These are phyloP conservation scores for Leuciscus idus DNA, from an alignment of 2,113 vertebrate species.

Conservation along the genomic window DNA sequence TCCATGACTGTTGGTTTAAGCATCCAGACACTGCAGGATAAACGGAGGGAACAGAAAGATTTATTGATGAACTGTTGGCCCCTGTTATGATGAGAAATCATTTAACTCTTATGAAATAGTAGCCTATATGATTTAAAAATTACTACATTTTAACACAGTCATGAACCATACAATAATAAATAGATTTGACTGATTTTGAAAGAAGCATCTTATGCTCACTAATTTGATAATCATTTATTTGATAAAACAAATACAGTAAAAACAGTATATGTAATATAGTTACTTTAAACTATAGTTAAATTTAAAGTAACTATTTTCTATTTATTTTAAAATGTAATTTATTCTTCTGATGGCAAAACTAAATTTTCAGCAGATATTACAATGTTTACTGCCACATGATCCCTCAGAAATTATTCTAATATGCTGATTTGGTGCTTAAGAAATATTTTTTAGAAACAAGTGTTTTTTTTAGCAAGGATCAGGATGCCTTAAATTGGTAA, in stretches of 20 bases:
- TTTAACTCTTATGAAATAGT: not conserved
- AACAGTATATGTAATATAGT: not conserved
- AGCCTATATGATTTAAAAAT: not conserved
- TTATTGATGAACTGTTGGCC: not conserved
- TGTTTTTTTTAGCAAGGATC: too few relatives aligned
- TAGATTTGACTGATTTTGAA: not conserved
- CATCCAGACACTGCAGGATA: constrained; percentile 82
- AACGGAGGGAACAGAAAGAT: constrained; percentile 23
- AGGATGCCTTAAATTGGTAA: too few relatives aligned
- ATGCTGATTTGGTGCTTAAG: not conserved
- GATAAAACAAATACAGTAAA: not conserved
- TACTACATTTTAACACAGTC: not conserved
- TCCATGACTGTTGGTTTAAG: constrained; percentile 83
- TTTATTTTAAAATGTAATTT: not conserved
- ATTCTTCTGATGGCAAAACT: not conserved
- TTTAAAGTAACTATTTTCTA: not conserved
- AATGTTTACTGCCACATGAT: not conserved
- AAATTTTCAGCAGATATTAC: not conserved
- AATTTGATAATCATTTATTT: not conserved
- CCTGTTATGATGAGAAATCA: not conserved
- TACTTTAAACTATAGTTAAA: not conserved
- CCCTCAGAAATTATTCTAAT: not conserved
- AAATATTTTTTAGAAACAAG: too few relatives aligned
- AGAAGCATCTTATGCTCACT: not conserved
- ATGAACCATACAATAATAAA: not conserved